Evolutionary conservation across 2,113 vertebrate genomes (phyloP), one percentile per base, ranked within the genome.

Genomic region (Chitala chitala): DNA sequence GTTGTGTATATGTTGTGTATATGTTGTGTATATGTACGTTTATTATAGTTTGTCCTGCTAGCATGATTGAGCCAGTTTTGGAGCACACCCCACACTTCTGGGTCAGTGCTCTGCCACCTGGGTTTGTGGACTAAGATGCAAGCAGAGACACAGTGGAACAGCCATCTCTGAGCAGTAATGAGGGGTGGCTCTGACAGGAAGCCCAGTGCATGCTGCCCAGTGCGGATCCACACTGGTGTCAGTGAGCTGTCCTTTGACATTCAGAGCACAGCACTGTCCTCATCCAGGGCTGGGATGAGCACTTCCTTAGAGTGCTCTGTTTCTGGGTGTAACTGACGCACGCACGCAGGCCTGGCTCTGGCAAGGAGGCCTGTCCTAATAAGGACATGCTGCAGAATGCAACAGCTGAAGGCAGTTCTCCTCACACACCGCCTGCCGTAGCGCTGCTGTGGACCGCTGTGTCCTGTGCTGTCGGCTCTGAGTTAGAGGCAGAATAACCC

Each of bases 341-440:
- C 91, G 86, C 90, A 89, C 78, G 65, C 56, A 80, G 82, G 76
- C 72, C 82, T 83, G 80, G 78, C 86, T 91, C 92, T 89, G 91
- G 88, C 87, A 89, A 87, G 85, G 86, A 87, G 86, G 85, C 84
- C 89, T 93, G 91, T 84, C 94, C 94, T 94, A 94, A 95, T 94
- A 94, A 91, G 94, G 94, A 84, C 89, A 91, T 82, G 83, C 87
- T 76, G 72, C 73, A 80, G 92, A 93, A 93, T 83, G 81, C 77
- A 88, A 92, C 90, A 94, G 92, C 92, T 92, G 94, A 91, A 88
- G 88, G 84, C n/a, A n/a, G n/a, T n/a, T n/a, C n/a, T n/a, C n/a
- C 68, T 70, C 42, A 76, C 66, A 44, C 73, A 58, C 71, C 31
- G 61, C 73, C 48, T n/a, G 44, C 33, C 15, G 68, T 17, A 42